These are phyloP conservation scores for Perithous albicinctus DNA, from an alignment of 2,888 invertebrate genomes.

Conservation along the genomic window DNA sequence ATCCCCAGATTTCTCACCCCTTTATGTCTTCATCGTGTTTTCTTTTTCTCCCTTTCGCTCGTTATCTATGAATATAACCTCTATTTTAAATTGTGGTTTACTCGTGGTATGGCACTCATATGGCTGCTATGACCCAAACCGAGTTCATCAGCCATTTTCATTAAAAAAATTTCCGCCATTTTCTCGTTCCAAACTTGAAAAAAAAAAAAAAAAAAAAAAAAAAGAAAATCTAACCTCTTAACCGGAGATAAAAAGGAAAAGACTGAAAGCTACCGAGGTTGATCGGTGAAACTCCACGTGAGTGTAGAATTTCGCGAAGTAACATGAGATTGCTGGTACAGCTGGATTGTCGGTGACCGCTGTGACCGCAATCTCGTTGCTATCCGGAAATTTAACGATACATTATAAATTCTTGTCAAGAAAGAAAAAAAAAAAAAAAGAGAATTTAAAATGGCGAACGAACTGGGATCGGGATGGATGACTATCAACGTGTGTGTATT, in stretches of 20 bases:
- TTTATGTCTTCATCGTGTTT: neutral
- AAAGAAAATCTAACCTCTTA: conserved; percentile 13
- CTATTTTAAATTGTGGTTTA: conserved; percentile 72
- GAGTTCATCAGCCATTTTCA: conserved; percentile 63
- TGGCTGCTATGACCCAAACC: conserved; percentile 79
- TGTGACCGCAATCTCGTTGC: conserved; percentile 56
- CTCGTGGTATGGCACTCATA: conserved; percentile 83
- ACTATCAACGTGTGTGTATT: conserved; percentile 77
- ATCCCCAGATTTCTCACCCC: conserved; percentile 9
- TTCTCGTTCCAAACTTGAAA: conserved; percentile 10
- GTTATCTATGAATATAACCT: conserved; percentile 70
- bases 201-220: no score
- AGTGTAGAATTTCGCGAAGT: conserved; percentile 61
- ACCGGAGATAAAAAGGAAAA: conserved; percentile 20
- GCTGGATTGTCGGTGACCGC: conserved; percentile 44
- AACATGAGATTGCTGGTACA: conserved; percentile 50
- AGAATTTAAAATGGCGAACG: conserved; percentile 53
- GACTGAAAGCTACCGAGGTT: conserved; percentile 32
- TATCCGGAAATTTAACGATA: conserved; percentile 44
- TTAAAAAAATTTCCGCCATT: conserved; percentile 21
- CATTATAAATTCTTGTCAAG: conserved; percentile 8
- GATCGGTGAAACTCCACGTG: conserved; percentile 32
- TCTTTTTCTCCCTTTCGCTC: conserved; percentile 38
- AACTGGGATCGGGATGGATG: conserved; percentile 77
- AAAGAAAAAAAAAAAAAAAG: conserved; percentile 8